Evolutionary conservation across 2,888 invertebrate genomes (phyloP).

Genomic region (Drosophila neutralis): DNA sequence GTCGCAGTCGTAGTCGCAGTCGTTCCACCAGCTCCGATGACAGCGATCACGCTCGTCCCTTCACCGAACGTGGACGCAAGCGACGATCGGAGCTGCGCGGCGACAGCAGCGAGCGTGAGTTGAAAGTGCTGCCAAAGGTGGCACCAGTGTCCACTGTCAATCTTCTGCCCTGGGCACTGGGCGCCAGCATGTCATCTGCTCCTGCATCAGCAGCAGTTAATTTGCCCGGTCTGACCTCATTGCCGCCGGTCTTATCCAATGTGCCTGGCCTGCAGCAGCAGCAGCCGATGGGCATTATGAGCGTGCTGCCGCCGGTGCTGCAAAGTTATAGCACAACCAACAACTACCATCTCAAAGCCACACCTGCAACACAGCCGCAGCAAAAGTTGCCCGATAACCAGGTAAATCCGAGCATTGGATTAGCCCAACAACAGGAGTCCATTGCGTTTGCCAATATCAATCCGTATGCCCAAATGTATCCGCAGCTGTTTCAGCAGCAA

Average conservation of each 20-base stretch:
- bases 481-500: conserved; percentile 78
- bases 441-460: conserved; percentile 81
- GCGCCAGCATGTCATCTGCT: conserved; percentile 1
- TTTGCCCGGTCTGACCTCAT: conserved; percentile 7
- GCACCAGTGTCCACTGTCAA: background rate
- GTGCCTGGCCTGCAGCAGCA: conserved; percentile 37
- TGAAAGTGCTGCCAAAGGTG: conserved; percentile 37
- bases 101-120: conserved; percentile 76
- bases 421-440: conserved; percentile 55
- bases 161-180: conserved; percentile 54
- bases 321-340: conserved; percentile 69
- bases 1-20: conserved; percentile 79
- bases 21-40: conserved; percentile 72
- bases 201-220: conserved; percentile 12
- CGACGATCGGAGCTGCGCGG: conserved; percentile 70
- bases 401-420: conserved; percentile 4
- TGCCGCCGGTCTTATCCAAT: conserved; percentile 17
- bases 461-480: conserved; percentile 82
- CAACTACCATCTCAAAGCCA: conserved; percentile 71
- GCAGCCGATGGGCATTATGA: conserved; percentile 21
- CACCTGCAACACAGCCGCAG: conserved; percentile 17
- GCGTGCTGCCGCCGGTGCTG: conserved; percentile 50
- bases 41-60: conserved; percentile 62
- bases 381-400: conserved; percentile 23
- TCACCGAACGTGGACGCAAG: conserved; percentile 79